Percentiles rank a stretch among this genome's conserved stretches.
phyloP scores from a whole-genome alignment of 2,113 vertebrate genomes.

The Cynocephalus volans region DNA sequence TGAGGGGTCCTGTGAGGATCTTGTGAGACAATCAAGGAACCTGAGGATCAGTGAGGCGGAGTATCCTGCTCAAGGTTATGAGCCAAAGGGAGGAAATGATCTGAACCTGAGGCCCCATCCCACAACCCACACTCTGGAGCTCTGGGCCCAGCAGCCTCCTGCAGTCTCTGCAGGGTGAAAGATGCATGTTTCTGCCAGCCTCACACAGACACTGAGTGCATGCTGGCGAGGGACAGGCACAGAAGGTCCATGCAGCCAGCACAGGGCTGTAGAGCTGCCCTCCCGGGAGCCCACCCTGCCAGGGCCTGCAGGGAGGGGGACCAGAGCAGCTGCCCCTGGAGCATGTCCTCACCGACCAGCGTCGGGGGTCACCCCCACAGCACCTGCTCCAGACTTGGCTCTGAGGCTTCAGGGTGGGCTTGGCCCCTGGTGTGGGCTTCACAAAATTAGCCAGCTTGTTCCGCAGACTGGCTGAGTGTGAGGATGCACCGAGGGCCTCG shows the following conservation, averaged over 20 bases:
- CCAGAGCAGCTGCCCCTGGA: background rate
- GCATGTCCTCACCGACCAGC: background rate
- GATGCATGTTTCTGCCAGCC: background rate
- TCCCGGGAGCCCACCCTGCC: background rate
- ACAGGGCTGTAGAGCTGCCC: background rate
- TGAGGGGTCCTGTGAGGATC: no score
- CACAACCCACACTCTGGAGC: no score
- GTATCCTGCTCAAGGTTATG: background rate
- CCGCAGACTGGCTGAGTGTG: background rate
- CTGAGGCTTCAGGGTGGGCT: no score
- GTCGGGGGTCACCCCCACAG: background rate
- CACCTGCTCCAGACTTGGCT: background rate
- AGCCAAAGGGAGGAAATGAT: rapidly evolving
- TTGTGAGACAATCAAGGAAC: no score
- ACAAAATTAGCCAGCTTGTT: no score
- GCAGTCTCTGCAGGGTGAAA: background rate
- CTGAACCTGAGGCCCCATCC: background rate
- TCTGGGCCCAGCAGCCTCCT: background rate
- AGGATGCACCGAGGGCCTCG: background rate
- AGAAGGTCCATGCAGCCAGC: background rate
- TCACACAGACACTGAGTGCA: background rate
- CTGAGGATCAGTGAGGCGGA: no score
- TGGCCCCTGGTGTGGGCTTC: no score
- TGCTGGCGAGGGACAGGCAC: no score
- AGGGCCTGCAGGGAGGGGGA: background rate